Conservation (phyloP, 2,888 invertebrate genomes). For the Drosophila testacea region DNA sequence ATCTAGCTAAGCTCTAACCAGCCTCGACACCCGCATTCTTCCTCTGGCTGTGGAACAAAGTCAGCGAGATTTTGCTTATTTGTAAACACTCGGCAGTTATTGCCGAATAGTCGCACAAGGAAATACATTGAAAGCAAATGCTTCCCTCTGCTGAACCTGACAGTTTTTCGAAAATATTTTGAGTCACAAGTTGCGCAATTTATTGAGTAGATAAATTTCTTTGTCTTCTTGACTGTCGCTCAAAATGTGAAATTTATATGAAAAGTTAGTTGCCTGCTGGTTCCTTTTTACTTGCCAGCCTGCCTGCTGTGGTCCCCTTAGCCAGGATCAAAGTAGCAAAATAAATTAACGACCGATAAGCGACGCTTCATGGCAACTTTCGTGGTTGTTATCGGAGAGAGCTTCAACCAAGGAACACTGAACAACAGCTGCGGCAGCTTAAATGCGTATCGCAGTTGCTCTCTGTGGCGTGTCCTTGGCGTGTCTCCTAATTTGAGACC, state of each 20-base stretch:
- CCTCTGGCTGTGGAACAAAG: not conserved
- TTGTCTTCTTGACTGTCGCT: slow-evolving; percentile 50
- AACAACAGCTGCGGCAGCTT: slow-evolving; percentile 43
- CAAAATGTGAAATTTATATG: slow-evolving; percentile 71
- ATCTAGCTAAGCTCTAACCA: slow-evolving; percentile 66
- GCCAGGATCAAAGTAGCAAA: slow-evolving; percentile 64
- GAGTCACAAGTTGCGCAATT: slow-evolving; percentile 72
- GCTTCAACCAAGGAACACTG: slow-evolving; percentile 22
- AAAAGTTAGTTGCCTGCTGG: slow-evolving; percentile 57
- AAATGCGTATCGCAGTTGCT: slow-evolving; percentile 41
- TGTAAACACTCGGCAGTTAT: slow-evolving; percentile 71
- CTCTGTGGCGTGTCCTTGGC: slow-evolving; percentile 39
- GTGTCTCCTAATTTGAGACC: slow-evolving; percentile 35
- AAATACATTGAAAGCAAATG: slow-evolving; percentile 20
- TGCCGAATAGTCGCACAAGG: slow-evolving; percentile 30
- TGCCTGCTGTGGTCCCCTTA: slow-evolving; percentile 5
- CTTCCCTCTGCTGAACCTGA: slow-evolving; percentile 37
- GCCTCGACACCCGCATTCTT: slow-evolving; percentile 1
- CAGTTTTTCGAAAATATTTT: slow-evolving; percentile 64
- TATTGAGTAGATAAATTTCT: slow-evolving; percentile 69
- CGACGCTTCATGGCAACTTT: slow-evolving; percentile 53
- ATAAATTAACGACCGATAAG: slow-evolving; percentile 75
- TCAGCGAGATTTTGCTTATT: slow-evolving; percentile 59
- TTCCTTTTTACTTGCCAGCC: not conserved
- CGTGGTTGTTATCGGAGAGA: slow-evolving; percentile 58